phyloP scores from a whole-genome alignment of 2,797 vertebrate genomes.

The Cichlasoma orientale region DNA sequence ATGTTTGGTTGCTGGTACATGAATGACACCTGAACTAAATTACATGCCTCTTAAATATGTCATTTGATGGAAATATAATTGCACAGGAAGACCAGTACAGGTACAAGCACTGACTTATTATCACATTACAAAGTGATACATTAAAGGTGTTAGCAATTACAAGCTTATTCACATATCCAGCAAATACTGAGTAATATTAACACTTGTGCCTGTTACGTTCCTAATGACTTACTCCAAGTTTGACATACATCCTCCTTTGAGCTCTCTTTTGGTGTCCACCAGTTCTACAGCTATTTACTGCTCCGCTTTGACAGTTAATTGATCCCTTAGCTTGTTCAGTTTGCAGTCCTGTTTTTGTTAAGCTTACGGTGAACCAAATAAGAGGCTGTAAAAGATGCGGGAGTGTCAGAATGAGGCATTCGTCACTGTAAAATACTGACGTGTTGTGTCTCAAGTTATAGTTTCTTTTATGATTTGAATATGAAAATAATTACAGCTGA shows the following conservation, averaged over 20 bases:
- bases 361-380: not conserved
- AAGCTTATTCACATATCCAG: not conserved
- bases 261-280: no score
- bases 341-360: not conserved
- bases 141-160: not conserved
- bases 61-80: no score
- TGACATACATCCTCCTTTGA: no score
- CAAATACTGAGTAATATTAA: not conserved
- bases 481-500: not conserved
- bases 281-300: not conserved
- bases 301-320: not conserved
- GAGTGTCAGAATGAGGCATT: not conserved
- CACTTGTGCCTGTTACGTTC: not conserved
- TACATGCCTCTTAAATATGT: no score
- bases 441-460: not conserved
- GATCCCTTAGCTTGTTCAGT: not conserved
- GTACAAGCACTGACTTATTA: not conserved
- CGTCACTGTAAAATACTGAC: not conserved
- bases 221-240: no score
- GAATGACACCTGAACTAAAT: not conserved
- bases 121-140: not conserved
- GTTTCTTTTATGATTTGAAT: not conserved
- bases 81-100: no score
- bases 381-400: not conserved
- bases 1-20: not conserved